Percentiles rank a stretch among this genome's conserved stretches.
These are phyloP conservation scores for Heliconius hermathena DNA, from an alignment of 1,140 invertebrate species.

Conservation along the genomic window DNA sequence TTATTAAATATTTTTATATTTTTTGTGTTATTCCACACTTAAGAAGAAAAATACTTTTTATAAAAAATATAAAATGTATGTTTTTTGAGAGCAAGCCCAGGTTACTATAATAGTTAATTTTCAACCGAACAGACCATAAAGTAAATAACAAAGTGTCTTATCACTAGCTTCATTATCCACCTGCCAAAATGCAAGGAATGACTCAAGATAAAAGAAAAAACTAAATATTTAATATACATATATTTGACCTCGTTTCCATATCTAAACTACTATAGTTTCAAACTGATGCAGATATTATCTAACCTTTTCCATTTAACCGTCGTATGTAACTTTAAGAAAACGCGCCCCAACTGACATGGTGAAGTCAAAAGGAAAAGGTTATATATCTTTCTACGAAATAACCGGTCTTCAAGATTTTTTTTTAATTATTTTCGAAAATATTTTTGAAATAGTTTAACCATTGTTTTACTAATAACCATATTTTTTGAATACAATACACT, in stretches of 20 bases:
- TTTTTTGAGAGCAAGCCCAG: too few species aligned
- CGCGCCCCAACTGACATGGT: slow-evolving; percentile 19
- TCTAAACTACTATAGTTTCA: slow-evolving; percentile 7
- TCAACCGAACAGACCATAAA: too few species aligned
- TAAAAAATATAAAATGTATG: too few species aligned
- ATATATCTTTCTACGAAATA: background rate
- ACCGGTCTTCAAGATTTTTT: background rate
- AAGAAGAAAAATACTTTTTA: too few species aligned
- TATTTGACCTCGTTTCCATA: slow-evolving; percentile 5
- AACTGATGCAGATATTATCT: slow-evolving; percentile 12
- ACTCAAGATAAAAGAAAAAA: background rate
- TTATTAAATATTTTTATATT: too few species aligned
- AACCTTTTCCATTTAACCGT: slow-evolving; percentile 10
- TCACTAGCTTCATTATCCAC: too few species aligned
- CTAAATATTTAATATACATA: background rate
- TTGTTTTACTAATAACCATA: background rate
- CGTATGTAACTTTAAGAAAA: slow-evolving; percentile 4
- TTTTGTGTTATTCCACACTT: too few species aligned
- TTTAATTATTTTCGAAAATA: background rate
- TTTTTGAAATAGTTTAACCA: background rate
- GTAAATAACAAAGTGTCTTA: too few species aligned
- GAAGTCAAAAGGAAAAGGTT: slow-evolving; percentile 6
- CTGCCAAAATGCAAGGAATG: too few species aligned
- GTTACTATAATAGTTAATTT: too few species aligned
- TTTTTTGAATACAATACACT: background rate